Evolutionary conservation across 2,888 invertebrate genomes (phyloP).

Genomic region (Arctia plantaginis): DNA sequence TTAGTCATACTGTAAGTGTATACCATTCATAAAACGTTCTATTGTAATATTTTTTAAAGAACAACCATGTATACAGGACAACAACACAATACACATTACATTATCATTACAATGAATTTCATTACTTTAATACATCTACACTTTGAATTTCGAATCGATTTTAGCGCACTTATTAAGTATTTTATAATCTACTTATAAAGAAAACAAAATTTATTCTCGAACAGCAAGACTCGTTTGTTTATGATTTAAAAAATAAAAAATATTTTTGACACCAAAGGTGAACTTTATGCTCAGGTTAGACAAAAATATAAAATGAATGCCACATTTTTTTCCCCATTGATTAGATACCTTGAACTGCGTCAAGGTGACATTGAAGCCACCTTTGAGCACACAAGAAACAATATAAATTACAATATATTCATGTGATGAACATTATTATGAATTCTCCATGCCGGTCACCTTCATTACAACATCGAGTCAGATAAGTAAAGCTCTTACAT

Average conservation of each 20-base stretch:
- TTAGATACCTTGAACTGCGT: constrained; percentile 24
- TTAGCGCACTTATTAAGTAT: background rate
- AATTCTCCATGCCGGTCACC: constrained; percentile 35
- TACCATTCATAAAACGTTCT: constrained; percentile 1
- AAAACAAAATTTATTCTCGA: background rate
- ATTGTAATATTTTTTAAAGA: background rate
- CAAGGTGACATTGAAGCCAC: background rate
- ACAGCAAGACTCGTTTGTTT: background rate
- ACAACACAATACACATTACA: no score
- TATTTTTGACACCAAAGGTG: background rate
- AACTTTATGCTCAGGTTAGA: background rate
- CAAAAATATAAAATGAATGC: background rate
- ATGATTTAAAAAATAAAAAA: background rate
- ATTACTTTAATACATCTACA: background rate
- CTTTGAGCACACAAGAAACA: constrained; percentile 15
- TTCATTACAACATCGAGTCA: constrained; percentile 26
- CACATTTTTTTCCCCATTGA: constrained; percentile 8
- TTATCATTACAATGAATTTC: background rate
- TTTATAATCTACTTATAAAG: background rate
- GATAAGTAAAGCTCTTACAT: background rate
- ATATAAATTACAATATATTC: constrained; percentile 28
- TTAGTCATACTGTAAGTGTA: constrained; percentile 3
- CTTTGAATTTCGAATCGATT: background rate
- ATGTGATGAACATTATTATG: constrained; percentile 23
- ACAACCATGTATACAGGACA: background rate